Percentiles rank a stretch among this genome's conserved stretches.
Evolutionary conservation across 2,797 vertebrate species (phyloP).

Genomic region (Salarias fasciatus): DNA sequence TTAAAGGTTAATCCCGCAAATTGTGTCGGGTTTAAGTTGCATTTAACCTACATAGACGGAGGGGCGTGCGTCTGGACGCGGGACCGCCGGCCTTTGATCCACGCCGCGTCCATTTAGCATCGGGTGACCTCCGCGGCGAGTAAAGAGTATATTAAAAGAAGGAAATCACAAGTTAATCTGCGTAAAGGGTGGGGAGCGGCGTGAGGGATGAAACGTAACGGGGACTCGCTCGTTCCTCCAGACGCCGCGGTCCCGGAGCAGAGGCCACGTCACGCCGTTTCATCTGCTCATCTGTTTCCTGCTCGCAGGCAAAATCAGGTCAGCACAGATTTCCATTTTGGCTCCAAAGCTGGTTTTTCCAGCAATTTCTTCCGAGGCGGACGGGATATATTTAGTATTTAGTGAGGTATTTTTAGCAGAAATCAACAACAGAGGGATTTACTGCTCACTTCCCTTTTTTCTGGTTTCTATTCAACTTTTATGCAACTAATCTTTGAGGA

Average conservation of each 20-base stretch:
- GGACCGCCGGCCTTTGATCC: constrained; percentile 46
- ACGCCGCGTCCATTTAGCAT: constrained; percentile 34
- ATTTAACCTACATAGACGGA: constrained; percentile 59
- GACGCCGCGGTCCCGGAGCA: too few relatives aligned
- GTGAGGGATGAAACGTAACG: constrained; percentile 34
- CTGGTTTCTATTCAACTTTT: constrained; percentile 35
- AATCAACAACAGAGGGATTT: constrained; percentile 62
- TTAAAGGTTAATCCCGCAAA: constrained; percentile 67
- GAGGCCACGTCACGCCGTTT: too few relatives aligned
- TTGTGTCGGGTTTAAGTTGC: constrained; percentile 62
- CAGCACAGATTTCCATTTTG: constrained; percentile 64
- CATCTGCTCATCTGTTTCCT: constrained; percentile 55
- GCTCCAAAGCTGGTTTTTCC: constrained; percentile 65
- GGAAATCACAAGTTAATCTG: constrained; percentile 62
- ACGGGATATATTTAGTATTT: constrained; percentile 65
- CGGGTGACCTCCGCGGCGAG: constrained; percentile 24
- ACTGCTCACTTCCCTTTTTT: constrained; percentile 27
- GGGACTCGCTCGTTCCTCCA: constrained; percentile 58
- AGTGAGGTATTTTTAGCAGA: constrained; percentile 65
- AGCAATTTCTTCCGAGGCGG: constrained; percentile 56
- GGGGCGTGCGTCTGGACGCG: constrained; percentile 42
- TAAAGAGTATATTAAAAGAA: constrained; percentile 39
- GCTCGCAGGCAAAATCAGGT: constrained; percentile 64
- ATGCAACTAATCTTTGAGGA: constrained; percentile 28
- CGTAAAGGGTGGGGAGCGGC: constrained; percentile 47